Evolutionary conservation across 1,140 invertebrate species (phyloP).

Genomic region (Akabosia matsudoensis): DNA sequence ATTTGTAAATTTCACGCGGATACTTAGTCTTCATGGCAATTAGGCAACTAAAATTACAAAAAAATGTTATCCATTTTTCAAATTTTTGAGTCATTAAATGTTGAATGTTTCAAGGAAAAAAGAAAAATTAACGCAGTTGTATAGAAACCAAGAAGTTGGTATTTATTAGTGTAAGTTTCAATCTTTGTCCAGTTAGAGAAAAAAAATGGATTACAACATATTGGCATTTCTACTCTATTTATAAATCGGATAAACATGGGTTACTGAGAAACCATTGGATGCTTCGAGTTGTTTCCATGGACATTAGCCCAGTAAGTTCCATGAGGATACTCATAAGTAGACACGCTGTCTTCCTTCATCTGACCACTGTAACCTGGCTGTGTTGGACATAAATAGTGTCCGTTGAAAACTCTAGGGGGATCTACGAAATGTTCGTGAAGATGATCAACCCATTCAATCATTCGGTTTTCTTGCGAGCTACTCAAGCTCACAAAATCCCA

Average conservation of each 20-base stretch:
- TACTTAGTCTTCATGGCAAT: too few relatives aligned
- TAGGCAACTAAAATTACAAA: too few relatives aligned
- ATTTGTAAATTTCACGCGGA: too few relatives aligned
- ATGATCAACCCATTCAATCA: conserved; percentile 84
- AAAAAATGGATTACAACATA: too few relatives aligned
- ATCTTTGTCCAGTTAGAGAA: too few relatives aligned
- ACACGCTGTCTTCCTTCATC: conserved; percentile 64
- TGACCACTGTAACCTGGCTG: conserved; percentile 73
- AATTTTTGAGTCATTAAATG: too few relatives aligned
- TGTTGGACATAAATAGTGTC: conserved; percentile 66
- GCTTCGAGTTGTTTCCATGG: neutral
- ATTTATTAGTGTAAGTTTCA: too few relatives aligned
- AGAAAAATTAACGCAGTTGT: too few relatives aligned
- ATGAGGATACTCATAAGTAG: conserved; percentile 68
- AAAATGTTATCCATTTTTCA: neutral
- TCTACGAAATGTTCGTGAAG: conserved; percentile 80
- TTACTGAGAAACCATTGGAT: conserved; percentile 7
- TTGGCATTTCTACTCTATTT: too few relatives aligned
- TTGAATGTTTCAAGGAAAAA: too few relatives aligned
- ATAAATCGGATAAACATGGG: too few relatives aligned
- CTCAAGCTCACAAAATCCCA: conserved; percentile 74
- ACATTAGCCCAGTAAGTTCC: conserved; percentile 66
- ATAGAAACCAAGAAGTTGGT: too few relatives aligned
- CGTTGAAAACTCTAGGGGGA: conserved; percentile 66
- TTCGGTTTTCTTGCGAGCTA: conserved; percentile 64